These are phyloP conservation scores for Lutjanus campechanus DNA, from an alignment of 2,797 vertebrate species.

Conservation along the genomic window DNA sequence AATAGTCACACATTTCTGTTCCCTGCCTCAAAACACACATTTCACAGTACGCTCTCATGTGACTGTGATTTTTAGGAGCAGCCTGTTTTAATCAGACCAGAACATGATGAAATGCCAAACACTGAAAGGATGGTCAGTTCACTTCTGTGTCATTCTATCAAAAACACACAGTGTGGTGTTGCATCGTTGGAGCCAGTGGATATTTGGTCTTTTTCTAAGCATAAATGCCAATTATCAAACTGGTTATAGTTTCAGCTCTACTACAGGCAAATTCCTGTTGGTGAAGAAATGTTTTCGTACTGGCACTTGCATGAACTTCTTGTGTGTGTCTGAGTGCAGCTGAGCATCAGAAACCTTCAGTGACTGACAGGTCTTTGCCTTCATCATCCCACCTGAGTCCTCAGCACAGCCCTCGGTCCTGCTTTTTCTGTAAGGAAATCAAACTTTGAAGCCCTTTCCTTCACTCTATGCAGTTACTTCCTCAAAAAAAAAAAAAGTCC, in stretches of 20 bases:
- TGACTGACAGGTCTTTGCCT: neutral
- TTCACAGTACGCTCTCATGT: neutral
- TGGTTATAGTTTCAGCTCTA: neutral
- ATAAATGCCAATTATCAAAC: neutral
- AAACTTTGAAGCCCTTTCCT: neutral
- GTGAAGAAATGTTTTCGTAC: neutral
- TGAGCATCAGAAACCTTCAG: neutral
- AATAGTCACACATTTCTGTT: neutral
- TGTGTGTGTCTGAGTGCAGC: neutral
- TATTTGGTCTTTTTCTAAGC: neutral
- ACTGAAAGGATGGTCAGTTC: neutral
- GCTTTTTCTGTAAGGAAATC: neutral
- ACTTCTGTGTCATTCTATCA: neutral
- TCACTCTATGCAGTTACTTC: neutral
- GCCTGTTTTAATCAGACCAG: constrained; percentile 11
- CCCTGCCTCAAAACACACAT: neutral
- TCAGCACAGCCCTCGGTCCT: neutral
- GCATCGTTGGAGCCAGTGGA: neutral
- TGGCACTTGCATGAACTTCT: neutral
- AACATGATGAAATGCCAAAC: neutral
- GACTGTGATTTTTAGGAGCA: neutral
- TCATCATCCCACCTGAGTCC: constrained; percentile 4
- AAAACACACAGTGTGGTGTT: neutral
- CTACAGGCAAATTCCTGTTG: neutral
- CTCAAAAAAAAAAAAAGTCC: neutral